phyloP scores from a whole-genome alignment of 2,113 vertebrate species.

The Pseudorhombus dupliciocellatus region DNA sequence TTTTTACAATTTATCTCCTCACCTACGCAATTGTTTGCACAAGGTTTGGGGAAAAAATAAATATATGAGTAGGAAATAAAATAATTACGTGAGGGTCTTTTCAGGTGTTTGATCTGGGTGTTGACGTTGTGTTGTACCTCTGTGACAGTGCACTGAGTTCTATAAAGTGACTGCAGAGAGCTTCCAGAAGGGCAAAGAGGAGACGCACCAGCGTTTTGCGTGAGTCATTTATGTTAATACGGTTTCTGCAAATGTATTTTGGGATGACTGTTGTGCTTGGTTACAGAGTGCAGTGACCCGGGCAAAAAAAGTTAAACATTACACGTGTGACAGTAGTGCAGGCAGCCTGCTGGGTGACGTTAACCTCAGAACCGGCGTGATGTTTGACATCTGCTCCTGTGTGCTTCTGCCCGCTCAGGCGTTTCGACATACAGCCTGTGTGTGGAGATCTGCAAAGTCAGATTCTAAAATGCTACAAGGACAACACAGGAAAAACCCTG shows the following conservation, averaged over 20 bases:
- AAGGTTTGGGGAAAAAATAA: not conserved
- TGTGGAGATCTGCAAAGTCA: constrained; percentile 90
- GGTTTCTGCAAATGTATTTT: no score
- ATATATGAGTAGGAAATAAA: not conserved
- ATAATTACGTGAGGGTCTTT: not conserved
- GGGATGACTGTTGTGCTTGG: no score
- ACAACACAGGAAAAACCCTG: constrained; percentile 87
- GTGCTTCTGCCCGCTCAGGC: constrained; percentile 68
- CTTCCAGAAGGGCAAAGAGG: constrained; percentile 88
- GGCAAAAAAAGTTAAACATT: no score
- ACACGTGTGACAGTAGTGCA: no score
- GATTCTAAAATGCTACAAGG: constrained; percentile 89
- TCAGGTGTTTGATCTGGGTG: constrained; percentile 12
- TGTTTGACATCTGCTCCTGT: not conserved
- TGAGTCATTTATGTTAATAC: constrained; percentile 69
- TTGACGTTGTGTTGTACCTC: not conserved
- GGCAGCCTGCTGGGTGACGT: not conserved
- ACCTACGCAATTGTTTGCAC: not conserved
- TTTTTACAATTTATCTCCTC: not conserved
- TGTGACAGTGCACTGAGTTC: constrained; percentile 86
- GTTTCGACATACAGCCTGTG: constrained; percentile 83
- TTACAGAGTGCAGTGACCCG: no score
- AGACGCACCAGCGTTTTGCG: constrained; percentile 88
- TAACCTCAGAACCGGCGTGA: not conserved
- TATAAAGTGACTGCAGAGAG: constrained; percentile 89